phyloP scores from a whole-genome alignment of 1,140 invertebrate genomes.

The Ganaspis sp. region DNA sequence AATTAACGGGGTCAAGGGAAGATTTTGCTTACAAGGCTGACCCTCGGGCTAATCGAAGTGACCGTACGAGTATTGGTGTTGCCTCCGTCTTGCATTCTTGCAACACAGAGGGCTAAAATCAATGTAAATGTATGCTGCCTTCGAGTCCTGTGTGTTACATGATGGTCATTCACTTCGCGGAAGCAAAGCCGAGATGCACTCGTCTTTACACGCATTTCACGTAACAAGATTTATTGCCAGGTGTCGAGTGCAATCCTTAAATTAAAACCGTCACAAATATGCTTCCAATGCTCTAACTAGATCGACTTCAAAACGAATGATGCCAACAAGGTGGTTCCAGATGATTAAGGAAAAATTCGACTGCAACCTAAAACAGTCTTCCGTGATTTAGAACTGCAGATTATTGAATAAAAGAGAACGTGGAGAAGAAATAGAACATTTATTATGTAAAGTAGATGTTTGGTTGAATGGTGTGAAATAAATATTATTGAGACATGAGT shows the following conservation, averaged over 20 bases:
- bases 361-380: no score
- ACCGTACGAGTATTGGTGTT: not conserved
- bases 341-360: no score
- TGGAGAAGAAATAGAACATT: no score
- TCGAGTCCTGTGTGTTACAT: constrained; percentile 10
- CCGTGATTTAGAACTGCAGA: no score
- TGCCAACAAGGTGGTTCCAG: not conserved
- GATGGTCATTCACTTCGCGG: constrained; percentile 8
- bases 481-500: no score
- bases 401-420: no score
- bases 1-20: constrained; percentile 63
- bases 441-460: no score
- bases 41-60: constrained; percentile 13
- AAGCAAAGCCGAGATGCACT: constrained; percentile 13
- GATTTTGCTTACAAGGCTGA: constrained; percentile 27
- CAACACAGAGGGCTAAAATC: not conserved
- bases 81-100: constrained; percentile 1
- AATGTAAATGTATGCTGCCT: constrained; percentile 18
- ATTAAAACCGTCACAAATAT: not conserved
- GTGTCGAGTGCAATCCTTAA: constrained; percentile 8
- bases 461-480: no score
- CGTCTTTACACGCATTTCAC: constrained; percentile 6
- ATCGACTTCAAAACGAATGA: no score
- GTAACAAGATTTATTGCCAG: constrained; percentile 12
- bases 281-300: not conserved